These are phyloP conservation scores for Papilio machaon DNA, from an alignment of 1,140 invertebrate genomes.

Conservation along the genomic window DNA sequence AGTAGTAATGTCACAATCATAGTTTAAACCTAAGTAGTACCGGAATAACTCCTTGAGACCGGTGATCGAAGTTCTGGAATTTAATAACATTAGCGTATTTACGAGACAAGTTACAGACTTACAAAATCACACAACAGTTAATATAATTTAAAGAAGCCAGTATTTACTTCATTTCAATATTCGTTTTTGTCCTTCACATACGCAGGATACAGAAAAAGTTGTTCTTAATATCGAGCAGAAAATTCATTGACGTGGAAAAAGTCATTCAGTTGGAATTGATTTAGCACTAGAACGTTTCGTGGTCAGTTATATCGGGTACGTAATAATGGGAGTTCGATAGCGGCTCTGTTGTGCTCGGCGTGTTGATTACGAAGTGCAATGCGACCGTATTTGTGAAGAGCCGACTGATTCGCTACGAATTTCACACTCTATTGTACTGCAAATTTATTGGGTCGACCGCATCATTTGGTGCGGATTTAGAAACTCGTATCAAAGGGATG, in stretches of 20 bases:
- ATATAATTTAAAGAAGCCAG: constrained; percentile 3
- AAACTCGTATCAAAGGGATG: background rate
- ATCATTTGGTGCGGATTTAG: constrained; percentile 15
- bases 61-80: background rate
- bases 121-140: background rate
- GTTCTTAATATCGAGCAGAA: constrained; percentile 56
- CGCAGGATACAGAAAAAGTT: constrained; percentile 50
- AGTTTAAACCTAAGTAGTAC: background rate
- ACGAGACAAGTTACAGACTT: background rate
- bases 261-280: constrained; percentile 69
- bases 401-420: constrained; percentile 1
- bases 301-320: constrained; percentile 65
- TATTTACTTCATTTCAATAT: background rate
- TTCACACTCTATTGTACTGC: constrained; percentile 19
- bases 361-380: constrained; percentile 19
- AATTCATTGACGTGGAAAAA: constrained; percentile 72
- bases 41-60: background rate
- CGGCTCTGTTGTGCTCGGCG: constrained; percentile 39
- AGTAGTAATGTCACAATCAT: background rate
- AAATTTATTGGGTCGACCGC: constrained; percentile 29
- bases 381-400: constrained; percentile 5
- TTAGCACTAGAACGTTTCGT: constrained; percentile 65
- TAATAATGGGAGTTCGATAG: constrained; percentile 55
- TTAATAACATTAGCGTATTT: constrained; percentile 5
- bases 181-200: constrained; percentile 36